Evolutionary conservation across 2,888 invertebrate species (phyloP).

Genomic region (Meteorus cinctellus): DNA sequence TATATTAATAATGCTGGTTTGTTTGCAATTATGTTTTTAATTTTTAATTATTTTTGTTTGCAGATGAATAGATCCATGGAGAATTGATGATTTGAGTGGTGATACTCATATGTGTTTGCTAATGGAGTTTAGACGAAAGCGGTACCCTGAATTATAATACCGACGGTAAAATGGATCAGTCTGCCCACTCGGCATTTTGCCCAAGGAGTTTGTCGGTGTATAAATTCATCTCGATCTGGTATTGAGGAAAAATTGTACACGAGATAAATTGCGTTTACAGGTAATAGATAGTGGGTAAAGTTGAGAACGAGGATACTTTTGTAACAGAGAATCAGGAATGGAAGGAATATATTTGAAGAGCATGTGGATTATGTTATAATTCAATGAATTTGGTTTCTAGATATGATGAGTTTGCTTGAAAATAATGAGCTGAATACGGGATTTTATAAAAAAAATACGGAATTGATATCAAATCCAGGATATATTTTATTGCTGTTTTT

Average conservation of each 20-base stretch:
- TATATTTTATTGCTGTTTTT: too few relatives aligned
- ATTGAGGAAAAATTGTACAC: slow-evolving; percentile 21
- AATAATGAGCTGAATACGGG: too few relatives aligned
- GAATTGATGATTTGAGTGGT: not conserved
- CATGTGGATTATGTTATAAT: not conserved
- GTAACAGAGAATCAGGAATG: slow-evolving; percentile 60
- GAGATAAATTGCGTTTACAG: slow-evolving; percentile 47
- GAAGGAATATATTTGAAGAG: slow-evolving; percentile 35
- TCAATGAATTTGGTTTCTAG: too few relatives aligned
- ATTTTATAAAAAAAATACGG: too few relatives aligned
- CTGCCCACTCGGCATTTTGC: slow-evolving; percentile 1
- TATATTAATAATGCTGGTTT: not conserved
- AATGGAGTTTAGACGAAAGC: not conserved
- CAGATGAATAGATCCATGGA: not conserved
- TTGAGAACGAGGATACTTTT: slow-evolving; percentile 65
- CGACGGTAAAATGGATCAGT: not conserved
- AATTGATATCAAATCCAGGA: too few relatives aligned
- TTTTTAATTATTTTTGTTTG: not conserved
- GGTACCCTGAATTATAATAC: not conserved
- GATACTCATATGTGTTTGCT: not conserved
- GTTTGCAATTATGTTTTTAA: not conserved
- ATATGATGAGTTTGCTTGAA: too few relatives aligned
- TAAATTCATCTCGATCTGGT: not conserved
- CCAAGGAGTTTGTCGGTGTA: not conserved
- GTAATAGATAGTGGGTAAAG: slow-evolving; percentile 61